phyloP scores from a whole-genome alignment of 2,113 vertebrate genomes.

The Axis porcinus region DNA sequence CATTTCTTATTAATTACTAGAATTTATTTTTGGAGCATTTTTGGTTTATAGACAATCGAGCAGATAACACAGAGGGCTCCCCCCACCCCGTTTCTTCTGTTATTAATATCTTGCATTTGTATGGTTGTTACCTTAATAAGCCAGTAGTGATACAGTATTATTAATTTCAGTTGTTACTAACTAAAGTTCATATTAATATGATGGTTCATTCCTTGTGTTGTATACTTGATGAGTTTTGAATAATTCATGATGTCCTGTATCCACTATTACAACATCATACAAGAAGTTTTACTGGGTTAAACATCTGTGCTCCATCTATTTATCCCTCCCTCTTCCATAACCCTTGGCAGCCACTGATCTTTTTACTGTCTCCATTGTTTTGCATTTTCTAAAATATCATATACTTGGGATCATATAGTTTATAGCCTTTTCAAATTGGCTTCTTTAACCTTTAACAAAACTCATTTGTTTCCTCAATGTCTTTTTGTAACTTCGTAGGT shows the following conservation, averaged over 20 bases:
- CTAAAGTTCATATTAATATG: not conserved
- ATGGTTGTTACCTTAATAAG: not conserved
- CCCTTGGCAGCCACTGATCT: not conserved
- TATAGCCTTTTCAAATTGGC: not conserved
- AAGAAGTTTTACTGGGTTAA: not conserved
- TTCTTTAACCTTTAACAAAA: not conserved
- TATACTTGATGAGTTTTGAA: not conserved
- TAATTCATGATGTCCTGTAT: not conserved
- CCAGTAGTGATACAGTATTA: not conserved
- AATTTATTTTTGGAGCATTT: not conserved
- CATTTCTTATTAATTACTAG: slow-evolving; percentile 2
- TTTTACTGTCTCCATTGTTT: not conserved
- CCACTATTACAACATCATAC: not conserved
- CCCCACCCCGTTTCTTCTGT: too few relatives aligned
- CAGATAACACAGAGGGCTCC: not conserved
- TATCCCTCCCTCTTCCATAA: not conserved
- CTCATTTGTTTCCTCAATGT: not conserved
- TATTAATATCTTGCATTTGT: not conserved
- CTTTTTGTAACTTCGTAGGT: not conserved
- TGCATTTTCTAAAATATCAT: not conserved
- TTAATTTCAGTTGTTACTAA: not conserved
- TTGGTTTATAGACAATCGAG: not conserved
- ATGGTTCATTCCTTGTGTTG: not conserved
- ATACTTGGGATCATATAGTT: not conserved
- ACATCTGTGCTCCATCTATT: not conserved